Evolutionary conservation across 2,797 vertebrate species (phyloP).

Genomic region (Manis pentadactyla): DNA sequence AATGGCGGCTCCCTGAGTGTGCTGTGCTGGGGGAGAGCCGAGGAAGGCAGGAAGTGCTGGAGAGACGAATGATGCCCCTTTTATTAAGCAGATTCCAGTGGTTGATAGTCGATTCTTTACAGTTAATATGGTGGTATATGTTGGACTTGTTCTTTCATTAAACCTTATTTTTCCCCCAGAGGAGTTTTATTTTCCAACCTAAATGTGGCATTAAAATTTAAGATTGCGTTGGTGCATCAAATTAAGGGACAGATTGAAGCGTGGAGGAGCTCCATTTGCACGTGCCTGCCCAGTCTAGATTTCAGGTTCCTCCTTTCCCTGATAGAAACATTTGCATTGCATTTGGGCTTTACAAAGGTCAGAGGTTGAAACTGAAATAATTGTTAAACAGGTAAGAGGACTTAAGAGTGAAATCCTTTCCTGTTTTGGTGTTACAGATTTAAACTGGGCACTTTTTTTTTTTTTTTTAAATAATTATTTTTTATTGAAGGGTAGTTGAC

Average conservation of each 20-base stretch:
- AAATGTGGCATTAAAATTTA: not conserved
- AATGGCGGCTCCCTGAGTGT: not conserved
- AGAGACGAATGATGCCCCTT: not conserved
- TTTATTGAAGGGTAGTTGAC: too few relatives aligned
- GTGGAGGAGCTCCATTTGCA: not conserved
- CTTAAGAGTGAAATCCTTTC: conserved; percentile 28
- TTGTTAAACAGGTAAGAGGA: conserved; percentile 29
- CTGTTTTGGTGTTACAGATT: not conserved
- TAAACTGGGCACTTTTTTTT: not conserved
- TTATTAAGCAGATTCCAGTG: not conserved
- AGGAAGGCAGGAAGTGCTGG: not conserved
- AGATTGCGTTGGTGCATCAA: not conserved
- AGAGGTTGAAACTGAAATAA: not conserved
- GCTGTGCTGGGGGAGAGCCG: not conserved
- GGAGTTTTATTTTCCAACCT: not conserved
- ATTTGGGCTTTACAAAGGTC: conserved; percentile 17
- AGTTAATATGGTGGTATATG: not conserved
- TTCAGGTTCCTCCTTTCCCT: not conserved
- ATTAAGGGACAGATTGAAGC: not conserved
- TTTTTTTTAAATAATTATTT: too few relatives aligned
- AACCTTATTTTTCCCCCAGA: not conserved
- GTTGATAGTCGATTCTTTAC: not conserved
- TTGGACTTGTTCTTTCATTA: not conserved
- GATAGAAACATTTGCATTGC: not conserved
- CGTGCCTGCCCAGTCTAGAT: not conserved